These are phyloP conservation scores for Macrotus californicus DNA, from an alignment of 2,113 vertebrate genomes.

Conservation along the genomic window DNA sequence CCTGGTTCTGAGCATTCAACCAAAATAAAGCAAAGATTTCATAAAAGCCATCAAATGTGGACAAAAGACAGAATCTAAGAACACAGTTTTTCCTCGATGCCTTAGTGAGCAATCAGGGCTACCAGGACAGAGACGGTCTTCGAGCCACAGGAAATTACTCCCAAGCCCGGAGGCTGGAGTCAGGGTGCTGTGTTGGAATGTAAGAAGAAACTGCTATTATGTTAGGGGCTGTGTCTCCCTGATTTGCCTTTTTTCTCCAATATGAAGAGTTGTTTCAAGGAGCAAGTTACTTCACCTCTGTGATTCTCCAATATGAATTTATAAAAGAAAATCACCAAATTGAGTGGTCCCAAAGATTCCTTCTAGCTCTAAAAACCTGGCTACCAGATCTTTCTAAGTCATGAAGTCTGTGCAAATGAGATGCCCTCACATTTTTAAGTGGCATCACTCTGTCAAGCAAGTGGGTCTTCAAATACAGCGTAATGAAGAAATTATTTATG, in stretches of 20 bases:
- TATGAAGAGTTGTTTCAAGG: neutral
- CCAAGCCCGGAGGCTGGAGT: neutral
- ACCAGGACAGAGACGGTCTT: neutral
- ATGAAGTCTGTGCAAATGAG: neutral
- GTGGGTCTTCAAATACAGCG: neutral
- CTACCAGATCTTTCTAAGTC: neutral
- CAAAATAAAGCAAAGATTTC: neutral
- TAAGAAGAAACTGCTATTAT: neutral
- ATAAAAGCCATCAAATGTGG: neutral
- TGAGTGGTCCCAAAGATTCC: neutral
- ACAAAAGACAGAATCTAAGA: neutral
- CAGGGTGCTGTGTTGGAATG: rapidly evolving
- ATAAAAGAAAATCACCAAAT: neutral
- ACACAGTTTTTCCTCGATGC: neutral
- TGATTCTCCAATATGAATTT: neutral
- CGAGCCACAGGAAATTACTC: neutral
- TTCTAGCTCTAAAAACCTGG: neutral
- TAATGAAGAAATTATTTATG: neutral
- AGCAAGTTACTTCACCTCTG: neutral
- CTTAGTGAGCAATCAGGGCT: neutral
- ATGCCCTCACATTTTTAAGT: neutral
- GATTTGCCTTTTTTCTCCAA: neutral
- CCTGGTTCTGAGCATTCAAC: neutral
- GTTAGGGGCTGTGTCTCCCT: neutral
- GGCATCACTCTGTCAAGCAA: neutral